A percentile compares a stretch with the other conserved stretches of the same genome.
Evolutionary conservation across 2,113 vertebrate genomes (phyloP).

Genomic region (Rhinopomastus cyanomelas): DNA sequence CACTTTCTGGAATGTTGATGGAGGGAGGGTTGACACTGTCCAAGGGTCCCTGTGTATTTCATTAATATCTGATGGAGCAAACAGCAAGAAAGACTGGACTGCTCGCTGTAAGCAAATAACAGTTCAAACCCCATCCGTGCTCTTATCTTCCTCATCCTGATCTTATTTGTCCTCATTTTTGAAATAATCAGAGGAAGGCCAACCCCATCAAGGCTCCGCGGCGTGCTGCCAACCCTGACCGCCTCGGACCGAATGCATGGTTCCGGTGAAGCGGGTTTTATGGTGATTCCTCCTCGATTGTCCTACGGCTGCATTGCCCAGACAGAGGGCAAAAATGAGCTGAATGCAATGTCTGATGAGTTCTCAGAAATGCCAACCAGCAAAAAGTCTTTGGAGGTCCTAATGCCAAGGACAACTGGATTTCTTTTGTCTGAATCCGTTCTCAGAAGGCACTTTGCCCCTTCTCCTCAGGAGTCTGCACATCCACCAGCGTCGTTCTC

Average conservation of each 20-base stretch:
- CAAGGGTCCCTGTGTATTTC: not conserved
- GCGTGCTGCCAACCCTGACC: not conserved
- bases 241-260: not conserved
- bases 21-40: not conserved
- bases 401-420: slow-evolving; percentile 20
- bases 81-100: not conserved
- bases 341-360: slow-evolving; percentile 21
- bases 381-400: not conserved
- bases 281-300: slow-evolving; percentile 18
- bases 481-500: not conserved
- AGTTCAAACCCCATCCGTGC: not conserved
- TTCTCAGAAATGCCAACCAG: slow-evolving; percentile 1
- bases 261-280: slow-evolving; percentile 10
- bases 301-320: not conserved
- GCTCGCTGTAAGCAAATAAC: not conserved
- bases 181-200: not conserved
- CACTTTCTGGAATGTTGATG: not conserved
- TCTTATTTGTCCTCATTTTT: not conserved
- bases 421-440: slow-evolving; percentile 2
- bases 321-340: not conserved
- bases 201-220: not conserved
- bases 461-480: not conserved
- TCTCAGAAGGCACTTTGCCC: not conserved
- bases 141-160: not conserved
- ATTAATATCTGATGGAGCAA: not conserved